These are phyloP conservation scores for Acanthurus leucopareius DNA, from an alignment of 2,797 vertebrate species.

Conservation along the genomic window DNA sequence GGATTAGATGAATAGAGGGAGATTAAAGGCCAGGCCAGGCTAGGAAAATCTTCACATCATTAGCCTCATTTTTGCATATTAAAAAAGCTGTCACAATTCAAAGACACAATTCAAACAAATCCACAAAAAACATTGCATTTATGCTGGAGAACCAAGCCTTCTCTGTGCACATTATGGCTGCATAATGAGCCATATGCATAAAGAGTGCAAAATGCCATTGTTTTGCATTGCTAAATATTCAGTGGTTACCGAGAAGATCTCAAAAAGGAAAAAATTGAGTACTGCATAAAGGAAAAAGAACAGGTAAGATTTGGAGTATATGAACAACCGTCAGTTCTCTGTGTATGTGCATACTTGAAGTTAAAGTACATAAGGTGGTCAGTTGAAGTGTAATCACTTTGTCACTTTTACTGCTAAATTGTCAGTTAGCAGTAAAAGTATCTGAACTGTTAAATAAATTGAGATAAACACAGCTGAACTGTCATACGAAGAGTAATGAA, in stretches of 20 bases:
- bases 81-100: constrained; percentile 58
- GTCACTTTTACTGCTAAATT: not conserved
- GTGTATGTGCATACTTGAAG: not conserved
- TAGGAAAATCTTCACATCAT: constrained; percentile 61
- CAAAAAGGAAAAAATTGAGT: constrained; percentile 37
- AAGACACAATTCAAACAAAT: constrained; percentile 55
- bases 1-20: constrained; percentile 64
- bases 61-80: constrained; percentile 75
- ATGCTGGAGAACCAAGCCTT: constrained; percentile 30
- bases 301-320: not conserved
- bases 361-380: not conserved
- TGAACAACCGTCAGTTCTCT: not conserved
- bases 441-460: not conserved
- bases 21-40: constrained; percentile 73
- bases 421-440: not conserved
- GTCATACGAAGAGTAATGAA: not conserved
- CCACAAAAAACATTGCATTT: constrained; percentile 60
- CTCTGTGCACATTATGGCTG: constrained; percentile 49
- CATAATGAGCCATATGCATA: constrained; percentile 62
- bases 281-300: constrained; percentile 10
- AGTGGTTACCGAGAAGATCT: constrained; percentile 27
- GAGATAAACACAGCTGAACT: not conserved
- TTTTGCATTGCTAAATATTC: constrained; percentile 66
- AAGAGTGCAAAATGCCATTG: constrained; percentile 49
- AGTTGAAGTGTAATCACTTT: not conserved